Conservation (phyloP, 2,113 vertebrate species). For the Gallinago undulata region DNA sequence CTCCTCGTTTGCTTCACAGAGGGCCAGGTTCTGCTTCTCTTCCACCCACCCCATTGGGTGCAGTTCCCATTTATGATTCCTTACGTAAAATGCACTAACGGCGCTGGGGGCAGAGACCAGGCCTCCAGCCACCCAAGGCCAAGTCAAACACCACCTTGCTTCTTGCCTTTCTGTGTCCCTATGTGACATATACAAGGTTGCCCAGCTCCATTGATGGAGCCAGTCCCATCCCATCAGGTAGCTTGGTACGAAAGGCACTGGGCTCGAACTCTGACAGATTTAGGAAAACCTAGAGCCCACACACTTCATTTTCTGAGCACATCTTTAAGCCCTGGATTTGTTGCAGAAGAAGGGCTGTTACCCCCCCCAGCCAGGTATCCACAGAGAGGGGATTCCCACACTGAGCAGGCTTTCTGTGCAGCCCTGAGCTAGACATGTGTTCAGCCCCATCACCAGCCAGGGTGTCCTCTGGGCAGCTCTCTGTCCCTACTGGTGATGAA, state of each 20-base stretch:
- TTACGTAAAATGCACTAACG: not conserved
- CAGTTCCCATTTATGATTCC: not conserved
- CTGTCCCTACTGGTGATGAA: not conserved
- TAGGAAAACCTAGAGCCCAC: not conserved
- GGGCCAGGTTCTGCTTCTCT: not conserved
- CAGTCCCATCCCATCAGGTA: not conserved
- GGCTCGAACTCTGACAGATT: not conserved
- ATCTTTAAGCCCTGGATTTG: not conserved
- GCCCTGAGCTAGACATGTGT: not conserved
- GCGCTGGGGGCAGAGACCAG: not conserved
- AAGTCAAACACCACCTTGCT: not conserved
- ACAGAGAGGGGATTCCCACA: not conserved
- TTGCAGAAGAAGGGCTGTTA: not conserved
- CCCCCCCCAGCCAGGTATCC: not conserved
- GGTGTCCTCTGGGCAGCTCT: not conserved
- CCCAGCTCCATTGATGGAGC: not conserved
- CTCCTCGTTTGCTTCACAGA: not conserved
- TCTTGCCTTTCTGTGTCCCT: not conserved
- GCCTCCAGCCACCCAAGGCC: not conserved
- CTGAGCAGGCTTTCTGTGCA: not conserved
- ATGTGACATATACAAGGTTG: rapidly evolving
- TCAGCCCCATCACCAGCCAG: not conserved
- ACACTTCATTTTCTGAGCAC: not conserved
- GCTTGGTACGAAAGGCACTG: not conserved
- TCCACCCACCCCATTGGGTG: not conserved